Conservation (phyloP, 2,888 invertebrate genomes). For the Drosophila anomelani region DNA sequence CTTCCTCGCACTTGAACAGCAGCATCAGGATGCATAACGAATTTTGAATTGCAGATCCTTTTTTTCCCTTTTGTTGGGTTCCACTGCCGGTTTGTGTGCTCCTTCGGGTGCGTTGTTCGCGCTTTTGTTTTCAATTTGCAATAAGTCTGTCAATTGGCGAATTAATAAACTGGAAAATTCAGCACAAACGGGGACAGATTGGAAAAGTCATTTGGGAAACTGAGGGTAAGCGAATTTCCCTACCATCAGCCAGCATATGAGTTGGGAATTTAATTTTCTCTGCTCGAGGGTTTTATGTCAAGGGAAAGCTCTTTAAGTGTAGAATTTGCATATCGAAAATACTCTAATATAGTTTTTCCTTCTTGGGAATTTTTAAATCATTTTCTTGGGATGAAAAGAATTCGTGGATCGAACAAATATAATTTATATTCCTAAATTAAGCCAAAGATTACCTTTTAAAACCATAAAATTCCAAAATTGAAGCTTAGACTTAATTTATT, state of each 20-base stretch:
- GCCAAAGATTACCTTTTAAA: background rate
- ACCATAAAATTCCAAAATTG: background rate
- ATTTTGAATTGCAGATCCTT: constrained; percentile 56
- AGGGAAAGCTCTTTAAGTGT: background rate
- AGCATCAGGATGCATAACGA: constrained; percentile 67
- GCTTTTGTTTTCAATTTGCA: constrained; percentile 81
- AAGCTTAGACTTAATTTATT: constrained; percentile 3
- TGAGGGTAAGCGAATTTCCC: constrained; percentile 29
- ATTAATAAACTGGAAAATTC: constrained; percentile 83
- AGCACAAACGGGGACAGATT: constrained; percentile 60
- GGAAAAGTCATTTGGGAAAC: constrained; percentile 52
- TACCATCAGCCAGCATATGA: constrained; percentile 31
- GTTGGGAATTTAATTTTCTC: constrained; percentile 20
- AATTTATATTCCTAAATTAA: background rate
- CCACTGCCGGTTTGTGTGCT: constrained; percentile 16
- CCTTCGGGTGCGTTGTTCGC: constrained; percentile 61
- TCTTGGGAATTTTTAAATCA: background rate
- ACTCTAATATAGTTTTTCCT: background rate
- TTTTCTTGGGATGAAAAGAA: background rate
- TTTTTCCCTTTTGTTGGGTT: constrained; percentile 7
- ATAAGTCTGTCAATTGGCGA: constrained; percentile 81
- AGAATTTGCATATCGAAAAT: background rate
- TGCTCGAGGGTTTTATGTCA: background rate
- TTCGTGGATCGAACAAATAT: no score
- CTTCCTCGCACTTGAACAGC: constrained; percentile 24